Percentiles rank a stretch among this genome's conserved stretches.
phyloP scores from a whole-genome alignment of 2,113 vertebrate species.

The Arenaria interpres region DNA sequence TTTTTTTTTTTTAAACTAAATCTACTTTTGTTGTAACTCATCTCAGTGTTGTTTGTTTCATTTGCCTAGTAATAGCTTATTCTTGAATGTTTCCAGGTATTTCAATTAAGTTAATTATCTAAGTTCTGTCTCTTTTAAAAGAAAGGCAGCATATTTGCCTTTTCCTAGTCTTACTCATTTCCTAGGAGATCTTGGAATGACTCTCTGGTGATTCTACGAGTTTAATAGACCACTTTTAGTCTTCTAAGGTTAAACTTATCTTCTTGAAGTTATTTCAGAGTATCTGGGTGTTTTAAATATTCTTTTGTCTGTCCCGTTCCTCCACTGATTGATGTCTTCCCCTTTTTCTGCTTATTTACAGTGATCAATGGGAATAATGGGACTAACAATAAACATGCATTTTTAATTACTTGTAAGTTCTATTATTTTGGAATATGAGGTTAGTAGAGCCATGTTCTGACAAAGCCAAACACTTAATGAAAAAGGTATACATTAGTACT shows the following conservation, averaged over 20 bases:
- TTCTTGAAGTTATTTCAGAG: background rate
- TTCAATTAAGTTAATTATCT: background rate
- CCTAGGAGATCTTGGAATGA: background rate
- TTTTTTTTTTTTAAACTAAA: background rate
- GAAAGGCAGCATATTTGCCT: background rate
- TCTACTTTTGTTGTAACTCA: background rate
- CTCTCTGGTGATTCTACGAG: background rate
- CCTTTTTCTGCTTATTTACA: background rate
- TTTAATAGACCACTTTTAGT: conserved; percentile 6
- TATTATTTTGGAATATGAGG: background rate
- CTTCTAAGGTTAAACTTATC: background rate
- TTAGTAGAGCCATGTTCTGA: background rate
- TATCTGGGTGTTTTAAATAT: background rate
- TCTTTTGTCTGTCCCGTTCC: background rate
- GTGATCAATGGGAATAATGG: background rate
- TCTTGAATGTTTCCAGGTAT: background rate
- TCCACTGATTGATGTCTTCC: background rate
- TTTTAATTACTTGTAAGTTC: conserved; percentile 1
- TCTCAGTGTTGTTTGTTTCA: background rate
- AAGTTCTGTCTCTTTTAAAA: background rate
- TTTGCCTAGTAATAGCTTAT: background rate
- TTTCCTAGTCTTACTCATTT: background rate
- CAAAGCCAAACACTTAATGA: background rate
- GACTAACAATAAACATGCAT: background rate
- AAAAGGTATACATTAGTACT: background rate